phyloP scores from a whole-genome alignment of 2,888 invertebrate genomes.

The Deroplatys truncata region DNA sequence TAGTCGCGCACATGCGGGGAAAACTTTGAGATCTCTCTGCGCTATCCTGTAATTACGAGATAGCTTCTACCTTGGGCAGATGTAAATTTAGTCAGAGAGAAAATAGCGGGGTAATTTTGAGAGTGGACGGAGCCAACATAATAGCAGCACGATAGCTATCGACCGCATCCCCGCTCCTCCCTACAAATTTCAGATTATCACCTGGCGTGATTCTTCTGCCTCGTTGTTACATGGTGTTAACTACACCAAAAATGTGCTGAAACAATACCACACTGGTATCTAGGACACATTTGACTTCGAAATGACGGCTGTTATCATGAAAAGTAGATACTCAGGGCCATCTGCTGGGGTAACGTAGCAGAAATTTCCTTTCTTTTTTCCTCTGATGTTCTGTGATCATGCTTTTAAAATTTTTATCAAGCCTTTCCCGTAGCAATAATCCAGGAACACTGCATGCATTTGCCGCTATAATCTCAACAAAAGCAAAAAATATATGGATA shows the following conservation, averaged over 20 bases:
- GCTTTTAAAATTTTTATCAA: no score
- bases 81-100: neutral
- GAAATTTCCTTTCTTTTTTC: no score
- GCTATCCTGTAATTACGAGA: neutral
- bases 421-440: no score
- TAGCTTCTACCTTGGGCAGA: neutral
- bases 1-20: neutral
- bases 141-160: neutral
- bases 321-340: no score
- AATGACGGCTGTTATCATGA: no score
- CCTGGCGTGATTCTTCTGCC: neutral
- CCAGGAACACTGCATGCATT: no score
- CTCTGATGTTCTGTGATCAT: no score
- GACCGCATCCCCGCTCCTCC: neutral
- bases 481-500: no score
- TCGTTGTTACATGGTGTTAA: neutral
- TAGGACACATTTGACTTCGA: no score
- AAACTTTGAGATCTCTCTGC: neutral
- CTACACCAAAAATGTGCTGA: neutral
- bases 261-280: neutral
- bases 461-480: no score
- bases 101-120: neutral
- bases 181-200: neutral
- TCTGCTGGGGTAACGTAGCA: no score
- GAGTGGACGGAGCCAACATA: neutral